Evolutionary conservation across 2,113 vertebrate species (phyloP), one percentile per base, ranked within the genome.

Genomic region (Paralichthys olivaceus): DNA sequence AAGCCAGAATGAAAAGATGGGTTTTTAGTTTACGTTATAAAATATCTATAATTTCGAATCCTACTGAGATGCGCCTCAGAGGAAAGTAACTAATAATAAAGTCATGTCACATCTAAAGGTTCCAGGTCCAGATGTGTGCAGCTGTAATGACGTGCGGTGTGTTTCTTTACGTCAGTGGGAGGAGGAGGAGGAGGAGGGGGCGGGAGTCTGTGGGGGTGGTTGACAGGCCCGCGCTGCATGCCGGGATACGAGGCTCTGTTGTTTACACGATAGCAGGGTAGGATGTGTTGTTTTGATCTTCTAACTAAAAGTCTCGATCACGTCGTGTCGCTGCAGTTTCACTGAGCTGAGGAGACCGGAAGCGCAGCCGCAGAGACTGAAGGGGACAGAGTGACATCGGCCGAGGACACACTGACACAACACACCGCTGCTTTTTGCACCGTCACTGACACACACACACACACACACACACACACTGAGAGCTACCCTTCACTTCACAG

Each of bases 181-280:
- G 3, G 12, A 3, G 37, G 12, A 40, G 13, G 4, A 9, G 5
- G 25, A 4, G 26, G n/a, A 53, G 19, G 40, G 32, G 20, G 6
- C 45, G 37, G 37, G 37, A 40, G 37, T 11, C 37, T 40, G n/a
- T n/a, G 34, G 26, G 54, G 75, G 20, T 63, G 65, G 58, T 51
- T 65, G 80, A 87, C 83, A 75, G 29, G 11, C 32, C 17, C 83
- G 89, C 86, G 72, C 54, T 91, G 89, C 90, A 83, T 93, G 85
- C 65, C 37, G 88, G 89, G 91, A 90, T 83, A 85, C 0, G 49
- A 71, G 51, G 7, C 81, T 69, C 49, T 69, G 55, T 85, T 91
- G 87, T 91, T 90, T 87, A 91, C 90, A 87, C 69, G 74, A 79
- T 84, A 82, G 74, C 71, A 43, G 68, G 47, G 34, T 34, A 80